Evolutionary conservation across 2,888 invertebrate genomes (phyloP), one percentile per base, ranked within the genome.

Genomic region (Leptinotarsa rubiginosa): DNA sequence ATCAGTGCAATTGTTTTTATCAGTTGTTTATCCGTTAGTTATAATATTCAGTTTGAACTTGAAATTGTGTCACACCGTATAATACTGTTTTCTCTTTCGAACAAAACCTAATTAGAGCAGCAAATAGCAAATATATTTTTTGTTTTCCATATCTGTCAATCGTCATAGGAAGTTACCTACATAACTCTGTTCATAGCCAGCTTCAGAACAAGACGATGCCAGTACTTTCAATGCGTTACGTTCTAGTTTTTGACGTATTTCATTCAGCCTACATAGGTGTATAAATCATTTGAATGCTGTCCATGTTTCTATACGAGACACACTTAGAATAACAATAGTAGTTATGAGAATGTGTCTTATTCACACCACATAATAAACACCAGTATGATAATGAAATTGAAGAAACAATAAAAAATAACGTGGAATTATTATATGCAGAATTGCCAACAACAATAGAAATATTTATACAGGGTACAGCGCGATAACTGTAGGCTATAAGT

Each of bases 271-370:
- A 75, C 75, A 75, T 66, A 16, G 69, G 41, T 64, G 49, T 72
- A 65, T 73, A 64, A 73, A 74, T 74, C 69, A 75, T 75, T 75
- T 65, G 65, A 72, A 75, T 75, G 71, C 69, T 66, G 50, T 70
- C 68, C 71, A 64, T 74, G 71, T 74, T 69, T 25, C 65, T 52
- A 69, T 71, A 71, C 59, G 69, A 62, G n/a, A 62, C 62, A 62
- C 68, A 56, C 67, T 62, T 41, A 65, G 71, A 71, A 68, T 69
- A 59, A 75, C 56, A 72, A 75, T 65, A 65, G 65, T 65, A 71
- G 20, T 72, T 56, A 75, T 71, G 47, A 71, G 68, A 75, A 72
- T 69, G 54, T 59, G 65, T 56, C 15, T 71, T 74, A 75, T 75
- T 75, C 75, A 72, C 69, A 59, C 71, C 71, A 65, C 75, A 75